A percentile compares a stretch with the other conserved stretches of the same genome.
These are phyloP conservation scores for Lycocerus yunnanus DNA, from an alignment of 2,888 invertebrate species.

Conservation along the genomic window DNA sequence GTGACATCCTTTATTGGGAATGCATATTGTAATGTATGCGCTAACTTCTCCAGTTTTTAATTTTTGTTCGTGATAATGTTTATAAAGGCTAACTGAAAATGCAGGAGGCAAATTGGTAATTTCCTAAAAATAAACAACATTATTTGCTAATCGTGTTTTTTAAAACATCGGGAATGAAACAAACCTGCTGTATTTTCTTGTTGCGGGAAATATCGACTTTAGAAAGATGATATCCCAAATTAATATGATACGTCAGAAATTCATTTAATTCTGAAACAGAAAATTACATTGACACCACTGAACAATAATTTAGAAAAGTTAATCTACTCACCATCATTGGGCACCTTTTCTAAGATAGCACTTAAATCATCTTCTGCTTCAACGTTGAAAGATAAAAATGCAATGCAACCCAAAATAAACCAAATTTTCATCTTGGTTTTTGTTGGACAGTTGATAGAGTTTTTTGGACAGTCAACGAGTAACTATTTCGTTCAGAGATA, in stretches of 20 bases:
- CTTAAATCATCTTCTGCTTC: neutral
- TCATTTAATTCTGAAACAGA: neutral
- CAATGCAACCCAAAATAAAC: neutral
- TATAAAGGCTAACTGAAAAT: neutral
- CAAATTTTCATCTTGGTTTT: neutral
- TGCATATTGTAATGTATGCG: neutral
- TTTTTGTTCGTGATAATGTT: neutral
- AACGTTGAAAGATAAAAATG: neutral
- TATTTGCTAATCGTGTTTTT: neutral
- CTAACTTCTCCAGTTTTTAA: neutral
- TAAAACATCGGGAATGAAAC: neutral
- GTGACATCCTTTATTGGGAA: neutral
- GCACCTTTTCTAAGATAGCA: neutral
- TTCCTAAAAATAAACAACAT: neutral
- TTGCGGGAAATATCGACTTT: neutral
- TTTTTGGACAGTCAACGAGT: too few species aligned
- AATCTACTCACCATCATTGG: neutral
- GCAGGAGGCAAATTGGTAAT: neutral
- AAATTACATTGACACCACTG: neutral
- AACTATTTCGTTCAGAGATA: neutral
- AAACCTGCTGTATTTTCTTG: neutral
- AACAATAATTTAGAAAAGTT: neutral
- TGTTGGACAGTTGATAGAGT: too few species aligned
- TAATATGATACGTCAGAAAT: neutral
- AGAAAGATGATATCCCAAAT: neutral